Percentiles rank a stretch among this genome's conserved stretches.
phyloP scores from a whole-genome alignment of 1,140 invertebrate species.

The Grapholita molesta region DNA sequence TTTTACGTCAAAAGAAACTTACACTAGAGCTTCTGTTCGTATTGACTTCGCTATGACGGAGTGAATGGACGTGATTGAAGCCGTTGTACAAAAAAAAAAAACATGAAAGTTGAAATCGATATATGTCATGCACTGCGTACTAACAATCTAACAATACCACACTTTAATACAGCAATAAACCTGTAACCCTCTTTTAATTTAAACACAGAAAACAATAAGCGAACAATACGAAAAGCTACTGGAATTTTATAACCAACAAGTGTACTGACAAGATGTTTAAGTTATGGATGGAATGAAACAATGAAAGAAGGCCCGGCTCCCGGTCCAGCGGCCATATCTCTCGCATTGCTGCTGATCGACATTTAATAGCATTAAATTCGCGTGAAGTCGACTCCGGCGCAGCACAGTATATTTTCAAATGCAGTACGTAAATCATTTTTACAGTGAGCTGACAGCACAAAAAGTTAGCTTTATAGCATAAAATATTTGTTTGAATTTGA shows the following conservation, averaged over 20 bases:
- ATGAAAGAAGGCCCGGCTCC: not conserved
- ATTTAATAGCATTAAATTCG: slow-evolving; percentile 18
- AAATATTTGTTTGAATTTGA: too few relatives aligned
- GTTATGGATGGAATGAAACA: not conserved
- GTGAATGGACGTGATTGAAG: too few relatives aligned
- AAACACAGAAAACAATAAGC: not conserved
- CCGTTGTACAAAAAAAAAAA: too few relatives aligned
- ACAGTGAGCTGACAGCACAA: too few relatives aligned
- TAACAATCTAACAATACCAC: too few relatives aligned
- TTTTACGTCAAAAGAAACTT: too few relatives aligned
- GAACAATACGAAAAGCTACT: not conserved
- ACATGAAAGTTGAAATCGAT: too few relatives aligned
- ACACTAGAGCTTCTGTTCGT: too few relatives aligned
- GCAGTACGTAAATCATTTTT: not conserved
- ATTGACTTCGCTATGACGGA: too few relatives aligned
- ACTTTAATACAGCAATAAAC: too few relatives aligned
- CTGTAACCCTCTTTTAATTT: not conserved
- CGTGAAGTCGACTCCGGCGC: slow-evolving; percentile 16
- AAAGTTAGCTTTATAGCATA: too few relatives aligned
- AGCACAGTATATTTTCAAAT: not conserved
- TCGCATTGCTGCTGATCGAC: slow-evolving; percentile 5
- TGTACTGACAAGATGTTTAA: not conserved
- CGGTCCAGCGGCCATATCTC: slow-evolving; percentile 3
- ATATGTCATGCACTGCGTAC: too few relatives aligned
- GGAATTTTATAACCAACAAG: not conserved